Percentiles rank a stretch among this genome's conserved stretches.
phyloP scores from a whole-genome alignment of 2,797 vertebrate species.

The Pyrocephalus nanus region DNA sequence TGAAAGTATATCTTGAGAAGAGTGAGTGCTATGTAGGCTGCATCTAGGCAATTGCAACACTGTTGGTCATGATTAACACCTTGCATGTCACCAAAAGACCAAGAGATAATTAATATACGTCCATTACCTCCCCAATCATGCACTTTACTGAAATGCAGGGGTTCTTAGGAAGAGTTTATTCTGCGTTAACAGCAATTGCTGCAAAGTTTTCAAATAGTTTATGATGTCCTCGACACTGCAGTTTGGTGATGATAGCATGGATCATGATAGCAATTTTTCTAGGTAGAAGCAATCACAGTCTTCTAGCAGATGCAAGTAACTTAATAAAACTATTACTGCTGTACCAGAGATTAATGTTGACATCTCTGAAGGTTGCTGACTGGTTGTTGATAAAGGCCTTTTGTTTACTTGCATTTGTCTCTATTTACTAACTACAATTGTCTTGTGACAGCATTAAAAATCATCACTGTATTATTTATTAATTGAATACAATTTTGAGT shows the following conservation, averaged over 20 bases:
- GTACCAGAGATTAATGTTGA: background rate
- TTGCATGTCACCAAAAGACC: background rate
- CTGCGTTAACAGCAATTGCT: background rate
- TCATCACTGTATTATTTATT: background rate
- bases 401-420: background rate
- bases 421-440: background rate
- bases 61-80: background rate
- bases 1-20: background rate
- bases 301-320: background rate
- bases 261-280: background rate
- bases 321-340: background rate
- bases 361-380: background rate
- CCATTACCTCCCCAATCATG: rapidly evolving
- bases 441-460: background rate
- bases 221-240: background rate
- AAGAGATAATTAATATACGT: background rate
- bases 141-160: background rate
- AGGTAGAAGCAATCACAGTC: background rate
- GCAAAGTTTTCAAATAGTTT: background rate
- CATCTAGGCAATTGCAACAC: background rate
- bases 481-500: background rate
- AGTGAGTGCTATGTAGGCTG: background rate
- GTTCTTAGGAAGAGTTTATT: background rate
- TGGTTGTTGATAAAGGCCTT: background rate
- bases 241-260: background rate